These are phyloP conservation scores for Antennarius maculatus DNA, from an alignment of 2,797 vertebrate species.

Conservation along the genomic window DNA sequence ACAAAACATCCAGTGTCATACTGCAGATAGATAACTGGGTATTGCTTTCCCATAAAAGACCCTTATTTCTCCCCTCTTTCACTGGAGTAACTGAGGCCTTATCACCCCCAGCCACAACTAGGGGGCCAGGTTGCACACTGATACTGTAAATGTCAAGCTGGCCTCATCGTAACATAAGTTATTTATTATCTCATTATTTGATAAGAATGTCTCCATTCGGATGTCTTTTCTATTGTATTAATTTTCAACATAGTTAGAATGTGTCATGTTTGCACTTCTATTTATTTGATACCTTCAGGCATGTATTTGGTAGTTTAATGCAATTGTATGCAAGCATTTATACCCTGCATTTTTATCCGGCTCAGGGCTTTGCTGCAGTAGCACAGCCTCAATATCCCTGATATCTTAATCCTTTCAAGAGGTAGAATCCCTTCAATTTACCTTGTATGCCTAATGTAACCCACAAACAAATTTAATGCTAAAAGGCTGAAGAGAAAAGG, in stretches of 20 bases:
- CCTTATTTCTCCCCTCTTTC: slow-evolving; percentile 79
- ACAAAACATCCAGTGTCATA: slow-evolving; percentile 68
- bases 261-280: slow-evolving; percentile 70
- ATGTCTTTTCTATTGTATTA: slow-evolving; percentile 80
- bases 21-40: slow-evolving; percentile 76
- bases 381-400: slow-evolving; percentile 56
- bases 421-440: slow-evolving; percentile 75
- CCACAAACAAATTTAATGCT: slow-evolving; percentile 69
- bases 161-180: slow-evolving; percentile 85
- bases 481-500: slow-evolving; percentile 68
- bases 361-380: slow-evolving; percentile 32
- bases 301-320: slow-evolving; percentile 76
- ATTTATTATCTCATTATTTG: slow-evolving; percentile 88
- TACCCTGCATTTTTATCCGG: slow-evolving; percentile 56
- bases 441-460: slow-evolving; percentile 73
- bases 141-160: slow-evolving; percentile 80
- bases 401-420: slow-evolving; percentile 78
- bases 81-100: slow-evolving; percentile 72
- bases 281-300: slow-evolving; percentile 71
- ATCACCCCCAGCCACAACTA: slow-evolving; percentile 77
- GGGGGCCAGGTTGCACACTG: slow-evolving; percentile 72
- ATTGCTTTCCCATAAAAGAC: slow-evolving; percentile 80
- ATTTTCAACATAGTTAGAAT: slow-evolving; percentile 79
- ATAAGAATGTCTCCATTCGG: slow-evolving; percentile 84
- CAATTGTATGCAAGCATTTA: slow-evolving; percentile 72